These are phyloP conservation scores for Neelides sp. DNA, from an alignment of 1,140 invertebrate genomes.

Conservation along the genomic window DNA sequence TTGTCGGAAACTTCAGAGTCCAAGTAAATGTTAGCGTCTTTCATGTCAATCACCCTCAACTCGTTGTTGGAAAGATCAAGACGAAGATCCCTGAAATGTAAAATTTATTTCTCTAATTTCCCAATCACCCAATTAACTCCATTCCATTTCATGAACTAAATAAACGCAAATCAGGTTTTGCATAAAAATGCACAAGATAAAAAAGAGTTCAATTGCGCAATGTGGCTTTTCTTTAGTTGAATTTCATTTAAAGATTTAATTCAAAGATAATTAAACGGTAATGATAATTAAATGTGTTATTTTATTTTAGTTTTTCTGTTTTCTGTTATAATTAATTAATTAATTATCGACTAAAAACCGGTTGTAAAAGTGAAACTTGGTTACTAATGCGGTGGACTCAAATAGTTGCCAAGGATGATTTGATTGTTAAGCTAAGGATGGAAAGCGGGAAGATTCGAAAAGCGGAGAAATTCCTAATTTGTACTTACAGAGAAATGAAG, in stretches of 20 bases:
- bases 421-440: too few relatives aligned
- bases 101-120: neutral
- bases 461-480: neutral
- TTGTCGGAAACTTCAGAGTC: slow-evolving; percentile 17
- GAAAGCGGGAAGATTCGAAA: too few relatives aligned
- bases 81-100: slow-evolving; percentile 10
- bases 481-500: slow-evolving; percentile 19
- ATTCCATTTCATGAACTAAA: neutral
- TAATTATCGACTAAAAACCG: neutral
- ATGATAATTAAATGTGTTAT: too few relatives aligned
- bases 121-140: neutral
- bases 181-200: too few relatives aligned
- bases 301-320: too few relatives aligned
- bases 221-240: too few relatives aligned
- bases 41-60: slow-evolving; percentile 18
- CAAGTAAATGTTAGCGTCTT: slow-evolving; percentile 18
- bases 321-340: too few relatives aligned
- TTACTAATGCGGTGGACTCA: too few relatives aligned
- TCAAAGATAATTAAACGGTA: too few relatives aligned
- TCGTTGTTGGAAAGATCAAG: slow-evolving; percentile 23
- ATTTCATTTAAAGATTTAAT: too few relatives aligned
- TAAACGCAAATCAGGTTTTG: neutral
- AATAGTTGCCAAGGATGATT: too few relatives aligned
- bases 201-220: too few relatives aligned
- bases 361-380: neutral